Percentiles rank a stretch among this genome's conserved stretches.
Conservation (phyloP, 2,797 vertebrate species). For the Tamandua tetradactyla region DNA sequence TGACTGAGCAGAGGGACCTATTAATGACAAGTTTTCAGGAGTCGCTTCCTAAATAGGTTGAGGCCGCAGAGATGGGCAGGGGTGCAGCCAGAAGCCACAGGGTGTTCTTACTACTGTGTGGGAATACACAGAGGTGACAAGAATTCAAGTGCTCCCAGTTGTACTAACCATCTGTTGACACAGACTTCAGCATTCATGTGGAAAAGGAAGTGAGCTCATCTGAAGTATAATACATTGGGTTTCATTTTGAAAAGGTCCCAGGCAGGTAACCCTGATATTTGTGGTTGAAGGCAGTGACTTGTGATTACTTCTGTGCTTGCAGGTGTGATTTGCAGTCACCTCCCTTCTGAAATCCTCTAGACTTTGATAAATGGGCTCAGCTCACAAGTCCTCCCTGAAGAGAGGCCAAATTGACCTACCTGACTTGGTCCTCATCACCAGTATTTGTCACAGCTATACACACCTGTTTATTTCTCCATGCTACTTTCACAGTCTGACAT, state of each 20-base stretch:
- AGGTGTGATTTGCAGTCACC: background rate
- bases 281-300: background rate
- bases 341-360: background rate
- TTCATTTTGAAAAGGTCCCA: slow-evolving; percentile 23
- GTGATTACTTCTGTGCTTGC: background rate
- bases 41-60: slow-evolving; percentile 25
- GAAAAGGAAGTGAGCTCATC: slow-evolving; percentile 42
- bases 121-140: slow-evolving; percentile 52
- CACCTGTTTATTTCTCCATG: background rate
- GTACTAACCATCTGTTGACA: slow-evolving; percentile 48
- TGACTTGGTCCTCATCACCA: background rate
- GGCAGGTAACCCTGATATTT: background rate
- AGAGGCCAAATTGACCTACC: background rate
- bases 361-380: background rate
- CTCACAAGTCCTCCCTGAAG: background rate
- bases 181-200: slow-evolving; percentile 33
- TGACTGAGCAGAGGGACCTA: background rate
- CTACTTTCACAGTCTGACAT: background rate
- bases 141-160: slow-evolving; percentile 11
- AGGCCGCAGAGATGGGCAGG: slow-evolving; percentile 15
- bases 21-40: slow-evolving; percentile 14
- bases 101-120: slow-evolving; percentile 49
- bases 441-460: background rate
- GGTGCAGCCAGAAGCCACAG: slow-evolving; percentile 28
- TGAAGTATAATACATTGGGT: background rate